These are phyloP conservation scores for Zosterops hypoxanthus DNA, from an alignment of 2,113 vertebrate genomes.

Conservation along the genomic window DNA sequence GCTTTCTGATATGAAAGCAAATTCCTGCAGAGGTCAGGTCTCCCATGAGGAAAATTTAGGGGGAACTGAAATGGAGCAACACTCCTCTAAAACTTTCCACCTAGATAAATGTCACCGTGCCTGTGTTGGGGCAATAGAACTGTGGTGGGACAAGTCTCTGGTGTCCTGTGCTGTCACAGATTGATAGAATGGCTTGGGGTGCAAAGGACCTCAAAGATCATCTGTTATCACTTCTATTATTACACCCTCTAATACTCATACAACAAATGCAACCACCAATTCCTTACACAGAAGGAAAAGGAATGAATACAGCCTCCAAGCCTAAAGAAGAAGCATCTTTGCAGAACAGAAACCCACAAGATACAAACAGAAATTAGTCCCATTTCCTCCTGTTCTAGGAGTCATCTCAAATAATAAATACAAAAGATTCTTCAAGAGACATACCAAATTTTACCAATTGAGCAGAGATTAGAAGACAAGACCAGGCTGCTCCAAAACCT, in stretches of 20 bases:
- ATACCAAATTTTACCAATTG: too few relatives aligned
- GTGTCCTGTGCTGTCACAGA: neutral
- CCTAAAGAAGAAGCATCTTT: too few relatives aligned
- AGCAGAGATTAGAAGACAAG: too few relatives aligned
- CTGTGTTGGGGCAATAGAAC: neutral
- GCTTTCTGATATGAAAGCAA: neutral
- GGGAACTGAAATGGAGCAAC: neutral
- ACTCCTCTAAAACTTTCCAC: neutral
- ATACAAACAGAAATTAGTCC: too few relatives aligned
- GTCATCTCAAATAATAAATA: too few relatives aligned
- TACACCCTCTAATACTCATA: too few relatives aligned
- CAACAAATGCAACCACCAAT: too few relatives aligned
- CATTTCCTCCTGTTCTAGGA: too few relatives aligned
- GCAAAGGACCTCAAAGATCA: neutral
- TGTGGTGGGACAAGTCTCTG: neutral
- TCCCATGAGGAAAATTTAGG: neutral
- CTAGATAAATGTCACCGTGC: neutral
- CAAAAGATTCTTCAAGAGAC: too few relatives aligned
- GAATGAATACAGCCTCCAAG: too few relatives aligned
- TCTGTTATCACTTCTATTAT: neutral
- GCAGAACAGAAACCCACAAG: too few relatives aligned
- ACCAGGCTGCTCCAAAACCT: neutral
- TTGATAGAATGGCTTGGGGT: neutral
- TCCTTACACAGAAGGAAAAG: too few relatives aligned
- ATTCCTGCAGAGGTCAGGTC: neutral